Conservation (phyloP, 2,888 invertebrate species). For the Tribolium freemani region DNA sequence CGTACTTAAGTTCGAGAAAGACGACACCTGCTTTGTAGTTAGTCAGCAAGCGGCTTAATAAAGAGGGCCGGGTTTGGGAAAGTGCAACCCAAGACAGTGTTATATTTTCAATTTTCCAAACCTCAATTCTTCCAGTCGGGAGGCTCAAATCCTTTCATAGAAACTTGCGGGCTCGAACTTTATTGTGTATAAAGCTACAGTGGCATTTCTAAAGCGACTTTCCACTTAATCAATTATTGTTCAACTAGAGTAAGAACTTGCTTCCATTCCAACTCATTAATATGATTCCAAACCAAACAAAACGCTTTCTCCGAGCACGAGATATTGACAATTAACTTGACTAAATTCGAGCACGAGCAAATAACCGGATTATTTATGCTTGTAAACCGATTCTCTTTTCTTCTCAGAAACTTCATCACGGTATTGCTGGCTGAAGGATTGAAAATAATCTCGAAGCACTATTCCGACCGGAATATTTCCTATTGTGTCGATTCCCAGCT, state of each 20-base stretch:
- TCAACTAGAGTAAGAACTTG: conserved; percentile 36
- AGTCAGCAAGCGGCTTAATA: conserved; percentile 18
- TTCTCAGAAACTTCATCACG: background rate
- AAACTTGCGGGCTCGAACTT: conserved; percentile 37
- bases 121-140: conserved; percentile 40
- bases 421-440: background rate
- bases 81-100: conserved; percentile 23
- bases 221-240: conserved; percentile 44
- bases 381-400: conserved; percentile 17
- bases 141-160: conserved; percentile 22
- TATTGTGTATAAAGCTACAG: conserved; percentile 36
- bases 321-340: conserved; percentile 39
- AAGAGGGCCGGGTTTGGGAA: background rate
- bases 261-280: conserved; percentile 42
- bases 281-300: conserved; percentile 27
- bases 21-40: conserved; percentile 33
- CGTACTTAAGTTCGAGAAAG: conserved; percentile 23
- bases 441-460: background rate
- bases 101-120: conserved; percentile 39
- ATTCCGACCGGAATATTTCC: background rate
- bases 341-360: conserved; percentile 19
- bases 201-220: conserved; percentile 42
- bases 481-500: background rate
- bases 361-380: conserved; percentile 29
- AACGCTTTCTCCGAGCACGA: conserved; percentile 28